Evolutionary conservation across 2,888 invertebrate species (phyloP).

Genomic region (Heliconius sara): DNA sequence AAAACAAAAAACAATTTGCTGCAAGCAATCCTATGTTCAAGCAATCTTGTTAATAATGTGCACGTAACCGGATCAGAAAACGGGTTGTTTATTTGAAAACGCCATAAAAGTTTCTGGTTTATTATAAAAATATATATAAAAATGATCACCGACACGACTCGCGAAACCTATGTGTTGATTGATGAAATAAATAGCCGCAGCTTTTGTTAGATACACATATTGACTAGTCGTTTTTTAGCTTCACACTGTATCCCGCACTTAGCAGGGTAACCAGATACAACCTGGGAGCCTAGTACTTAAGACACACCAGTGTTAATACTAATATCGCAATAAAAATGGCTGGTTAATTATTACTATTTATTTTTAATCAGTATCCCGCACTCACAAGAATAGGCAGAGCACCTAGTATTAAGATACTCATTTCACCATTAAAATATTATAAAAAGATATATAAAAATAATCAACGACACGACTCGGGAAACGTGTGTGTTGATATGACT

Average conservation of each 20-base stretch:
- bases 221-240: too few species aligned
- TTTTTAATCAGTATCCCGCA: too few species aligned
- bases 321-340: too few species aligned
- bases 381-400: too few species aligned
- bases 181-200: too few species aligned
- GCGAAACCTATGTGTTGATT: slow-evolving; percentile 47
- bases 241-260: too few species aligned
- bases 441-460: background rate
- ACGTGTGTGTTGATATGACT: slow-evolving; percentile 47
- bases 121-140: slow-evolving; percentile 6
- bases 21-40: slow-evolving; percentile 2
- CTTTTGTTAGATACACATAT: too few species aligned
- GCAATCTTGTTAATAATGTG: slow-evolving; percentile 21
- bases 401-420: too few species aligned
- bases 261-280: too few species aligned
- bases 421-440: background rate
- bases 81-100: slow-evolving; percentile 27
- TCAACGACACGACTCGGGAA: slow-evolving; percentile 21
- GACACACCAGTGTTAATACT: too few species aligned
- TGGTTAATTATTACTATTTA: too few species aligned
- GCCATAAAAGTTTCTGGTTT: slow-evolving; percentile 24
- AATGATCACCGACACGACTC: background rate
- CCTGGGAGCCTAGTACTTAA: too few species aligned
- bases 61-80: slow-evolving; percentile 24
- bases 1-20: background rate